These are phyloP conservation scores for Cryptocheilus praepositus DNA, from an alignment of 2,888 invertebrate genomes.

Conservation along the genomic window DNA sequence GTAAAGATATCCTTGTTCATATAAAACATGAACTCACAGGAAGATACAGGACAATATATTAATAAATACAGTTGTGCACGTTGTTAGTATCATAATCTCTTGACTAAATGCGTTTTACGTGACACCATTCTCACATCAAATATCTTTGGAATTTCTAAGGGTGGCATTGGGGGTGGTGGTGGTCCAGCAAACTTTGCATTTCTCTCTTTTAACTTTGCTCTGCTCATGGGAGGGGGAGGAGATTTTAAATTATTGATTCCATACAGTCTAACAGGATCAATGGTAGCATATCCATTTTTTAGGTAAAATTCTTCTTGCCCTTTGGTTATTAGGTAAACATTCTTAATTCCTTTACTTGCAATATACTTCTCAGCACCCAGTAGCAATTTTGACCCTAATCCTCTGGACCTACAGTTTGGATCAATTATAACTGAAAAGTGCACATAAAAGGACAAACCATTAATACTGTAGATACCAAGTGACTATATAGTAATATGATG, in stretches of 20 bases:
- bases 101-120: slow-evolving; percentile 72
- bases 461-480: not conserved
- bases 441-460: not conserved
- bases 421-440: slow-evolving; percentile 81
- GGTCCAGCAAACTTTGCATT: slow-evolving; percentile 53
- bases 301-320: slow-evolving; percentile 86
- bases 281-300: slow-evolving; percentile 83
- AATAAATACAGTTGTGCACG: slow-evolving; percentile 27
- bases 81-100: slow-evolving; percentile 55
- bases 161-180: slow-evolving; percentile 74
- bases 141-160: slow-evolving; percentile 51
- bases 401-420: slow-evolving; percentile 83
- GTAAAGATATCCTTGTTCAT: not conserved
- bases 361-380: slow-evolving; percentile 84
- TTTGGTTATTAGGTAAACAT: slow-evolving; percentile 82
- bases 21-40: slow-evolving; percentile 8
- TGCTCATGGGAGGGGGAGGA: slow-evolving; percentile 38
- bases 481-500: not conserved
- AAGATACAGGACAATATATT: slow-evolving; percentile 17
- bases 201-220: slow-evolving; percentile 42
- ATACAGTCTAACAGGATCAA: slow-evolving; percentile 82
- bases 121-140: slow-evolving; percentile 53
- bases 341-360: slow-evolving; percentile 78
- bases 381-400: slow-evolving; percentile 86
- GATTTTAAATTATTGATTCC: slow-evolving; percentile 72